Conservation (phyloP, 2,797 vertebrate species). For the Chiroxiphia lanceolata region DNA sequence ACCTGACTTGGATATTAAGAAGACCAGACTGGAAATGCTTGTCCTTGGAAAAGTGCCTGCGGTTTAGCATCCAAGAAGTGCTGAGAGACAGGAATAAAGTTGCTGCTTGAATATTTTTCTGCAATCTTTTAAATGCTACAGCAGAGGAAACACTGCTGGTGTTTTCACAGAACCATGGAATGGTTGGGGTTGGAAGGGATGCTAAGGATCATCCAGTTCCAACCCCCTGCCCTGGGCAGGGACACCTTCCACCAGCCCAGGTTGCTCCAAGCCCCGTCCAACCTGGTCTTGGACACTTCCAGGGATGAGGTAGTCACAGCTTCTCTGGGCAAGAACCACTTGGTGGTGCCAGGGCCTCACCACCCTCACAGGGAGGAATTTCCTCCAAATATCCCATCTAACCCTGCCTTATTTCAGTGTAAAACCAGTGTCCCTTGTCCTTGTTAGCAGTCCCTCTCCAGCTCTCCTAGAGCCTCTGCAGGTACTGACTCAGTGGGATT, state of each 20-base stretch:
- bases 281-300: rapidly evolving
- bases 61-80: not conserved
- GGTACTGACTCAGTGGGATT: not conserved
- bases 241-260: not conserved
- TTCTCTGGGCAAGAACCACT: rapidly evolving
- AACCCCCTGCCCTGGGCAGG: no score
- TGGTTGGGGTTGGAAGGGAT: not conserved
- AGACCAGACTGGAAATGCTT: not conserved
- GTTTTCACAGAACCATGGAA: not conserved
- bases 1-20: not conserved
- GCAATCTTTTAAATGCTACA: not conserved
- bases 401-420: not conserved
- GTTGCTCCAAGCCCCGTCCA: rapidly evolving
- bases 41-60: not conserved
- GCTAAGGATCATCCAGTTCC: not conserved
- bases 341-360: rapidly evolving
- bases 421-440: not conserved
- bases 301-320: not conserved
- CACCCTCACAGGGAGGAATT: not conserved
- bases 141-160: not conserved
- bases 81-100: not conserved
- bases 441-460: not conserved
- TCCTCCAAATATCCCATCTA: not conserved
- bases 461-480: not conserved
- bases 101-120: not conserved